phyloP scores from a whole-genome alignment of 2,888 invertebrate species.

The Pharmacophagus antenor region DNA sequence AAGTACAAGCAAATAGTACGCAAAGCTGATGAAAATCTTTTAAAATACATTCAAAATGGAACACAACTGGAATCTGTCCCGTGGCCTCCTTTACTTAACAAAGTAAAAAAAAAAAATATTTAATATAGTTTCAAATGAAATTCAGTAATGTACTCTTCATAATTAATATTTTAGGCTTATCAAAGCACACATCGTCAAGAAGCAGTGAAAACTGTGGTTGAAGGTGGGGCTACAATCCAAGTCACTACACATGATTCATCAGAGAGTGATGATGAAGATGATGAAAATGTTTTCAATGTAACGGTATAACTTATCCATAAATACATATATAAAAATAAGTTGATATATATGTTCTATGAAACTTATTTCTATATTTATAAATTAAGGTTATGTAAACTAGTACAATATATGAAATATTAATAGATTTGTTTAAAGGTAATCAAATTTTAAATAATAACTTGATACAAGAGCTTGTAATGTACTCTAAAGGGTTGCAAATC shows the following conservation, averaged over 20 bases:
- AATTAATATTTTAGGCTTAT: slow-evolving; percentile 28
- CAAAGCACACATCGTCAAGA: slow-evolving; percentile 42
- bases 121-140: neutral
- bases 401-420: no score
- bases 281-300: slow-evolving; percentile 64
- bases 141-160: neutral
- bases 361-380: no score
- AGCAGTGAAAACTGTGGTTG: slow-evolving; percentile 56
- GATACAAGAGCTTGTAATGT: no score
- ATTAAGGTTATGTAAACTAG: no score
- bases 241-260: slow-evolving; percentile 59
- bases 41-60: slow-evolving; percentile 85
- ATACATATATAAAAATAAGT: neutral
- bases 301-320: slow-evolving; percentile 51
- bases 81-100: slow-evolving; percentile 64
- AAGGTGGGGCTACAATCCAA: slow-evolving; percentile 65
- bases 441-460: no score
- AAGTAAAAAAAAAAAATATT: slow-evolving; percentile 47
- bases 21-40: slow-evolving; percentile 85
- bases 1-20: slow-evolving; percentile 89
- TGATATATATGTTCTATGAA: neutral
- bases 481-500: no score
- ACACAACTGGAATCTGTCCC: slow-evolving; percentile 76
- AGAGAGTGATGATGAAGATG: slow-evolving; percentile 62
- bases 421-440: no score